These are phyloP conservation scores for Hemibagrus wyckioides DNA, from an alignment of 2,113 vertebrate genomes.

Conservation along the genomic window DNA sequence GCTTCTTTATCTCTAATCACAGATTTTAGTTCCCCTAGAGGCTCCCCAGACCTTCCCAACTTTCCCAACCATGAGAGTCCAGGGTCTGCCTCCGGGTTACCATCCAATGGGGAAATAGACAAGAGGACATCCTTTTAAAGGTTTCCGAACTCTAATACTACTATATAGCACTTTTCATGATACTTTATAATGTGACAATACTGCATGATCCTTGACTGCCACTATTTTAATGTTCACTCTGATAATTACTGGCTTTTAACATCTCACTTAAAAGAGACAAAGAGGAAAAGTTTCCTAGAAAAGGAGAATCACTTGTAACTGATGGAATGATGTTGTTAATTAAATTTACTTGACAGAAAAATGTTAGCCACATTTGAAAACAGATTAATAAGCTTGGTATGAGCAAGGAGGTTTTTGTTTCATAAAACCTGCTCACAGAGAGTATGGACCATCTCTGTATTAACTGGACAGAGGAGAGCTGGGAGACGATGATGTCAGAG, in stretches of 20 bases:
- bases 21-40: not conserved
- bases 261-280: not conserved
- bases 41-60: not conserved
- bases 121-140: not conserved
- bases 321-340: conserved; percentile 17
- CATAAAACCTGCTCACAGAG: not conserved
- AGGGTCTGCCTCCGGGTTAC: not conserved
- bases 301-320: conserved; percentile 16
- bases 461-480: conserved; percentile 1
- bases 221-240: not conserved
- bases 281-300: not conserved
- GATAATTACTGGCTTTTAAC: not conserved
- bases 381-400: conserved; percentile 30
- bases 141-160: not conserved
- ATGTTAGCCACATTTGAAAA: conserved; percentile 37
- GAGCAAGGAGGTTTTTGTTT: conserved; percentile 11
- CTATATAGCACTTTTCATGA: not conserved
- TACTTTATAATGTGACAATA: not conserved
- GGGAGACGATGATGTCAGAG: not conserved
- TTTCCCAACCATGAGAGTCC: not conserved
- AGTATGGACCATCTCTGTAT: conserved; percentile 21
- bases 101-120: not conserved
- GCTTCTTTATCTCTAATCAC: not conserved
- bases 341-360: conserved; percentile 16
- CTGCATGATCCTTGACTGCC: not conserved